These are phyloP conservation scores for Petrocephalus zakoni DNA, from an alignment of 2,113 vertebrate genomes.

Conservation along the genomic window DNA sequence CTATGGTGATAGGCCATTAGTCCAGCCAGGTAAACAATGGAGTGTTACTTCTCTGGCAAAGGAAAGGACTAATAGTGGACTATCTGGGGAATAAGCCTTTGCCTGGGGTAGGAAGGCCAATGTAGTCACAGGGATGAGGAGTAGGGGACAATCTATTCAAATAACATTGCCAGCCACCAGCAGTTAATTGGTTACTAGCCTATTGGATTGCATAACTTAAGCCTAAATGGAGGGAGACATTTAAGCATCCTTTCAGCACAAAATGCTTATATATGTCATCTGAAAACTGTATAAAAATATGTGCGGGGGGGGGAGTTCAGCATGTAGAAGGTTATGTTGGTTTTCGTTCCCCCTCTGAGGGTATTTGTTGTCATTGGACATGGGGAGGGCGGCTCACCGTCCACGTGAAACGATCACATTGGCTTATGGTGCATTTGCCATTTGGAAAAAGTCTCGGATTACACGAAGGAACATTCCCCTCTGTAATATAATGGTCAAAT, in stretches of 20 bases:
- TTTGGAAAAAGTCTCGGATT: constrained; percentile 1
- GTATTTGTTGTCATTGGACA: background rate
- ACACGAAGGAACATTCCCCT: background rate
- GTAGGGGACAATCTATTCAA: background rate
- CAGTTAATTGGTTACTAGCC: background rate
- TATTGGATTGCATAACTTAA: background rate
- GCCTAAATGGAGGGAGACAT: background rate
- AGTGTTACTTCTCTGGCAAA: background rate
- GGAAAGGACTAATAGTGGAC: background rate
- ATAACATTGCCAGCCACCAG: constrained; percentile 1
- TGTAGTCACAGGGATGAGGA: background rate
- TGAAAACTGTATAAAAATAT: background rate
- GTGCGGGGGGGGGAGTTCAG: background rate
- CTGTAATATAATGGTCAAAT: constrained; percentile 1
- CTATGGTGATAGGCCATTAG: background rate
- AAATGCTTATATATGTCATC: background rate
- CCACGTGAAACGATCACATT: background rate
- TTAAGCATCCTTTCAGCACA: background rate
- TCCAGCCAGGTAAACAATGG: background rate
- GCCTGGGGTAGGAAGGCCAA: background rate
- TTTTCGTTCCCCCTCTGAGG: background rate
- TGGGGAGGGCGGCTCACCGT: background rate
- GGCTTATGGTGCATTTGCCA: constrained; percentile 8
- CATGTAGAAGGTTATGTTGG: background rate
- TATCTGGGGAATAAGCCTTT: background rate